A percentile compares a stretch with the other conserved stretches of the same genome.
These are phyloP conservation scores for Imbricaverruca yamaguchii DNA, from an alignment of 2,888 invertebrate species.

Conservation along the genomic window DNA sequence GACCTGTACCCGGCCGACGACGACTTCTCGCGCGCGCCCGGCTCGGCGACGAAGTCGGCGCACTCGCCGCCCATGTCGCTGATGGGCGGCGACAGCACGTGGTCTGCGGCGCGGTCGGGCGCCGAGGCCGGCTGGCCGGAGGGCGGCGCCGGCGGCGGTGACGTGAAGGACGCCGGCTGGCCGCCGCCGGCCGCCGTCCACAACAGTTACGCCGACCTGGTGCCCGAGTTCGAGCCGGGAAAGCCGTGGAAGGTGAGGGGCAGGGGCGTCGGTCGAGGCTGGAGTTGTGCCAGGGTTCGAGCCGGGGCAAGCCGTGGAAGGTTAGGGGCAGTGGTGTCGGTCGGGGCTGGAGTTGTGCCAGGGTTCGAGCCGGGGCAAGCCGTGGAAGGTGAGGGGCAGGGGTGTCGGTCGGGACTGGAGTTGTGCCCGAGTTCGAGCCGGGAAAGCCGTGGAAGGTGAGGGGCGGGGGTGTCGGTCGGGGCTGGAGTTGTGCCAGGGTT, in stretches of 20 bases:
- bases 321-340: constrained; percentile 50
- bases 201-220: constrained; percentile 39
- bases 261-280: constrained; percentile 22
- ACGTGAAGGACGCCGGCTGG: constrained; percentile 25
- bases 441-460: constrained; percentile 97
- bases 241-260: constrained; percentile 93
- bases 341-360: constrained; percentile 55
- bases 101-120: constrained; percentile 59
- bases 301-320: constrained; percentile 96
- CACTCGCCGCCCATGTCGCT: background rate
- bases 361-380: constrained; percentile 98
- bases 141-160: constrained; percentile 35
- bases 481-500: too few species aligned
- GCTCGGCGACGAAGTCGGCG: background rate
- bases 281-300: constrained; percentile 82
- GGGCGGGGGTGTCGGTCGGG: constrained; percentile 30
- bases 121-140: constrained; percentile 61
- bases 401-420: constrained; percentile 23
- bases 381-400: constrained; percentile 86
- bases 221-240: constrained; percentile 96
- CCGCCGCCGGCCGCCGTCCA: constrained; percentile 9
- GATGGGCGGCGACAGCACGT: constrained; percentile 42
- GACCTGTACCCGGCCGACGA: background rate
- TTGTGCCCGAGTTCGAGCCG: constrained; percentile 97
- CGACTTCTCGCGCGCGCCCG: constrained; percentile 23